Conservation (phyloP, 1,140 invertebrate species). For the Drosophila azteca region DNA sequence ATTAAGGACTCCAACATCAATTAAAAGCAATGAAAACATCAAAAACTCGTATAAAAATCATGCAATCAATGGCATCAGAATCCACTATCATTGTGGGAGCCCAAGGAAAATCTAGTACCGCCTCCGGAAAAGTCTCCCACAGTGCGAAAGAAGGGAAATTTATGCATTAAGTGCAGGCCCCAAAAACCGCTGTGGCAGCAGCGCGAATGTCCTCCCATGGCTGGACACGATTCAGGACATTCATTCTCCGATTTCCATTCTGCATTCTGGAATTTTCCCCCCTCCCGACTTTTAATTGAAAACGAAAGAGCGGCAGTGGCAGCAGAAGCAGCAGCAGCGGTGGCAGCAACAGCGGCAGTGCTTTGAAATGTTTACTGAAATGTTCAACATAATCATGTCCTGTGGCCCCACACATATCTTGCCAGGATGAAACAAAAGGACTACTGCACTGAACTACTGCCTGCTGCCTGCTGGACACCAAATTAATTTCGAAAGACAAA, state of each 20-base stretch:
- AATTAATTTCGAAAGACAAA: constrained; percentile 79
- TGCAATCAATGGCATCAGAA: constrained; percentile 37
- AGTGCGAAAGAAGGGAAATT: constrained; percentile 49
- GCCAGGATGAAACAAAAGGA: constrained; percentile 32
- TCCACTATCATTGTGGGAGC: constrained; percentile 27
- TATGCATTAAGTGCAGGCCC: constrained; percentile 74
- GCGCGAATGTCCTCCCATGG: constrained; percentile 27
- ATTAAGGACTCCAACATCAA: no score
- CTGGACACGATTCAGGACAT: constrained; percentile 14
- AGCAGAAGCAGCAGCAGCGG: constrained; percentile 5
- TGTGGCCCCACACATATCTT: constrained; percentile 34
- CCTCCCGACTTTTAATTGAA: constrained; percentile 64
- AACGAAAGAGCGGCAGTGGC: constrained; percentile 43
- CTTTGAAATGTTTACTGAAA: constrained; percentile 55
- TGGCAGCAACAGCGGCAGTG: constrained; percentile 16
- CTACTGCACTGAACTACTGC: constrained; percentile 27
- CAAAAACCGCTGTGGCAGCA: no score
- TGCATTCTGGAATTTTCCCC: constrained; percentile 42
- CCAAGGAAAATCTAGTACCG: constrained; percentile 63
- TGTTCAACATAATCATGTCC: constrained; percentile 77
- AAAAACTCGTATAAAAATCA: no score
- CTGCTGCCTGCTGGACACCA: constrained; percentile 53
- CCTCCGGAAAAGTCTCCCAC: constrained; percentile 58
- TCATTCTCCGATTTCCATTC: constrained; percentile 41
- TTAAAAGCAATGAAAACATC: no score